These are phyloP conservation scores for Pangasius larnaudii DNA, from an alignment of 2,797 vertebrate species.

Conservation along the genomic window DNA sequence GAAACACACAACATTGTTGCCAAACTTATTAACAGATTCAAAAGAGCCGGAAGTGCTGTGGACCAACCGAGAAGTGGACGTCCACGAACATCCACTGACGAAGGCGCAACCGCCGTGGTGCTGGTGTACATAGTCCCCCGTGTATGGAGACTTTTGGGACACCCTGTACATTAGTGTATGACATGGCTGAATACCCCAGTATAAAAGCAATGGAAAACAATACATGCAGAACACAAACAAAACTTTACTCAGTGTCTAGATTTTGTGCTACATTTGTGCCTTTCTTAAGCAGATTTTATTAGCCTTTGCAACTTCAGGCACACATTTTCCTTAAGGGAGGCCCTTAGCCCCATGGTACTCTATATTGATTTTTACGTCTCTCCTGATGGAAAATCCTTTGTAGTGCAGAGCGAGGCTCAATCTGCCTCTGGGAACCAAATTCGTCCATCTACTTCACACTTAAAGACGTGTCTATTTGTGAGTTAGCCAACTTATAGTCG, in stretches of 20 bases:
- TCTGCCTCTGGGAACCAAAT: slow-evolving; percentile 38
- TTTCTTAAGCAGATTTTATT: slow-evolving; percentile 32
- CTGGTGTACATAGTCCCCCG: too few relatives aligned
- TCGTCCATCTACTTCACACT: slow-evolving; percentile 35
- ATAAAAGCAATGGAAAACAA: not conserved
- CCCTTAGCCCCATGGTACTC: slow-evolving; percentile 32
- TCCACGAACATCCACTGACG: too few relatives aligned
- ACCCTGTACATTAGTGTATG: not conserved
- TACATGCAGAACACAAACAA: slow-evolving; percentile 14
- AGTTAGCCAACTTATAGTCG: slow-evolving; percentile 44
- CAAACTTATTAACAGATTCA: too few relatives aligned
- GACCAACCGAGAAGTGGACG: too few relatives aligned
- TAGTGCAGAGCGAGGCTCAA: slow-evolving; percentile 40
- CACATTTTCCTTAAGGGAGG: slow-evolving; percentile 37
- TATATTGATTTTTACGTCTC: slow-evolving; percentile 46
- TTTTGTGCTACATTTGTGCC: slow-evolving; percentile 7
- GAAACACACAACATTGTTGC: too few relatives aligned
- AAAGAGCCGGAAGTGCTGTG: too few relatives aligned
- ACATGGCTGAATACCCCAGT: not conserved
- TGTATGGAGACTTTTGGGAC: too few relatives aligned
- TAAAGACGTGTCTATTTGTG: slow-evolving; percentile 31
- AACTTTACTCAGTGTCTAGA: not conserved
- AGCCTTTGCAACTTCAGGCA: slow-evolving; percentile 24
- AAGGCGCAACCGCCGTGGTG: too few relatives aligned
- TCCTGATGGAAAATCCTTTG: slow-evolving; percentile 42